Evolutionary conservation across 2,113 vertebrate species (phyloP).

Genomic region (Strigops habroptila): DNA sequence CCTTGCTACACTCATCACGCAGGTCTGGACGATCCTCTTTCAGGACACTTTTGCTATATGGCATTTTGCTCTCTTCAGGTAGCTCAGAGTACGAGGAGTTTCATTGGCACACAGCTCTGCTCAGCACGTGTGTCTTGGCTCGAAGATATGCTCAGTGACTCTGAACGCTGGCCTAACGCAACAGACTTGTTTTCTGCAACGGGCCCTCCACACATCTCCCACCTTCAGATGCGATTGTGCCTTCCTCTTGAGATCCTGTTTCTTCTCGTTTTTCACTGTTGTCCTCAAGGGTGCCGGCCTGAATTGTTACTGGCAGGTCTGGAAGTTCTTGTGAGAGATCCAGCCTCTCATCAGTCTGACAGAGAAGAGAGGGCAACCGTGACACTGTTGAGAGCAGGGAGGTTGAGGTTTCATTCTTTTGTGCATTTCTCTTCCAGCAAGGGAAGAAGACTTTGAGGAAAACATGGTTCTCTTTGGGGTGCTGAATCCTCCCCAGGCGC

Average conservation of each 20-base stretch:
- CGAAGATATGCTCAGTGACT: conserved; percentile 68
- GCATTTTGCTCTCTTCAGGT: conserved; percentile 55
- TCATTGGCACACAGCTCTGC: no score
- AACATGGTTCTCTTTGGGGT: no score
- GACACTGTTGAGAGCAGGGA: not conserved
- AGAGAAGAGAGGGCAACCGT: not conserved
- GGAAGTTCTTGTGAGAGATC: conserved; percentile 16
- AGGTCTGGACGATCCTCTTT: conserved; percentile 70
- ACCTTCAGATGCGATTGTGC: conserved; percentile 71
- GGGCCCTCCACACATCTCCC: conserved; percentile 67
- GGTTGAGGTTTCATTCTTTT: no score
- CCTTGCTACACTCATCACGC: conserved; percentile 72
- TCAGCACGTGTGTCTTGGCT: no score
- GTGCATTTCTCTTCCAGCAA: no score
- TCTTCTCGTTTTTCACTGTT: conserved; percentile 55
- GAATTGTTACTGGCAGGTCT: not conserved
- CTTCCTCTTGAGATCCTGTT: not conserved
- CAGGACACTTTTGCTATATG: conserved; percentile 77
- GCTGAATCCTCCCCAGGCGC: no score
- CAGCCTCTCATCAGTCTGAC: not conserved
- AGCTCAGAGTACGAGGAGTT: not conserved
- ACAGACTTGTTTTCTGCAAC: conserved; percentile 50
- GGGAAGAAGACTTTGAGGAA: no score
- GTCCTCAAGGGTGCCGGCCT: not conserved
- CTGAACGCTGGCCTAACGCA: conserved; percentile 58